Percentiles rank a stretch among this genome's conserved stretches.
Evolutionary conservation across 1,140 invertebrate species (phyloP).

Genomic region (Tetranychus urticae): DNA sequence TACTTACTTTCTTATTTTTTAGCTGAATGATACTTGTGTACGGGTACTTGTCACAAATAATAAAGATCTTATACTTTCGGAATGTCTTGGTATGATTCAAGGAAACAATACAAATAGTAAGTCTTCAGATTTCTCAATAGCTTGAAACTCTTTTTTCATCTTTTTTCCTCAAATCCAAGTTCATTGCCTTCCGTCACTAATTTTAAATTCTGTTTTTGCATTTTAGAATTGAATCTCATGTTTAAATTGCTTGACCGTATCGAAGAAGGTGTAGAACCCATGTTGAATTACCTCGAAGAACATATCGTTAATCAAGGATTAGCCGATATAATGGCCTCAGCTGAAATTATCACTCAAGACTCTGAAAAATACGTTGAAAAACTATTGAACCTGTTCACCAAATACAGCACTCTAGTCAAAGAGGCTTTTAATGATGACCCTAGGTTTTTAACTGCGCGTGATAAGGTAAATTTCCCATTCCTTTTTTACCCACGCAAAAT

Average conservation of each 20-base stretch:
- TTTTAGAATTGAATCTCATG: constrained; percentile 58
- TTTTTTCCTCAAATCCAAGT: not conserved
- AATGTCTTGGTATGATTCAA: constrained; percentile 79
- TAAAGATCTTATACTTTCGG: constrained; percentile 68
- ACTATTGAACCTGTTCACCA: constrained; percentile 68
- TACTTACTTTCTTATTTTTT: constrained; percentile 5
- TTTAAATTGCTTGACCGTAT: constrained; percentile 83
- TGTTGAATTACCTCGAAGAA: constrained; percentile 70
- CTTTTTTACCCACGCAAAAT: constrained; percentile 11
- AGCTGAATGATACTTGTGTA: constrained; percentile 73
- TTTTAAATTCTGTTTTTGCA: not conserved
- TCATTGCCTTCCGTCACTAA: not conserved
- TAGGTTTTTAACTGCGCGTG: constrained; percentile 81
- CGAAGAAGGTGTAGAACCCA: constrained; percentile 67
- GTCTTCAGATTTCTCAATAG: not conserved
- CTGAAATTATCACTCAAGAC: constrained; percentile 86
- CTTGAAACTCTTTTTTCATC: not conserved
- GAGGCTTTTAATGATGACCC: constrained; percentile 94
- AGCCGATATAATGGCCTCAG: constrained; percentile 87
- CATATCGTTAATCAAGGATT: constrained; percentile 81
- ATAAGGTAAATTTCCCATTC: constrained; percentile 34
- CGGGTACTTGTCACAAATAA: constrained; percentile 72
- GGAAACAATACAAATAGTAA: constrained; percentile 76
- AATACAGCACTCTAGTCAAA: constrained; percentile 71
- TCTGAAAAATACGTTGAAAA: constrained; percentile 98